Percentiles rank a stretch among this genome's conserved stretches.
These are phyloP conservation scores for Macroglossus sobrinus DNA, from an alignment of 2,113 vertebrate species.

Conservation along the genomic window DNA sequence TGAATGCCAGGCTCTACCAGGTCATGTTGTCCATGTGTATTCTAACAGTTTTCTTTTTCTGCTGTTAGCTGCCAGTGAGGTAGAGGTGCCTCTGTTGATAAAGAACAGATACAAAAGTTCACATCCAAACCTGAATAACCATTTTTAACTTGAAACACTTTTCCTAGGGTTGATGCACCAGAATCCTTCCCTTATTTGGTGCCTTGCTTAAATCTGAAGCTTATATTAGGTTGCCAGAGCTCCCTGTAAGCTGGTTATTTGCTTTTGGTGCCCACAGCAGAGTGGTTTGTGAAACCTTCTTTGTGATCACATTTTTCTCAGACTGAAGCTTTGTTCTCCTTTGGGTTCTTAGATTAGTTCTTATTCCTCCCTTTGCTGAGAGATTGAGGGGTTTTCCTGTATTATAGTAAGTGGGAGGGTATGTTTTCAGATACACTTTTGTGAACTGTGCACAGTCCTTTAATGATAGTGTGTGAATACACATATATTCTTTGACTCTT, in stretches of 20 bases:
- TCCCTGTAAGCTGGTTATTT: constrained; percentile 54
- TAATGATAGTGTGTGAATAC: neutral
- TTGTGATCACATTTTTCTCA: constrained; percentile 40
- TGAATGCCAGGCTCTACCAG: constrained; percentile 68
- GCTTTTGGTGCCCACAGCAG: constrained; percentile 49
- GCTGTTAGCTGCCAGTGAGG: constrained; percentile 79
- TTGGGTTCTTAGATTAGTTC: constrained; percentile 43
- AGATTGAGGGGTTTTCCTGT: neutral
- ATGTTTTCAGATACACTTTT: constrained; percentile 27
- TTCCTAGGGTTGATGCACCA: constrained; percentile 79
- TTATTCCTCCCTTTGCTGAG: constrained; percentile 51
- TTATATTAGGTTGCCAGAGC: constrained; percentile 75
- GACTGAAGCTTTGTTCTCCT: constrained; percentile 31
- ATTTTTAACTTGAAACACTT: constrained; percentile 87
- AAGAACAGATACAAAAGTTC: constrained; percentile 87
- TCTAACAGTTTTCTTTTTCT: constrained; percentile 71
- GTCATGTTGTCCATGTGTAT: constrained; percentile 75
- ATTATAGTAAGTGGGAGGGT: neutral
- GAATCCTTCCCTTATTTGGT: constrained; percentile 90
- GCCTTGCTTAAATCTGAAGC: constrained; percentile 80
- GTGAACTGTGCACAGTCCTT: neutral
- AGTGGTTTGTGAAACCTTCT: constrained; percentile 52
- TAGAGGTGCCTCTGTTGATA: constrained; percentile 84
- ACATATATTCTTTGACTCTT: constrained; percentile 17
- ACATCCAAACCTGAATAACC: constrained; percentile 88